Evolutionary conservation across 2,888 invertebrate species (phyloP), one percentile per base, ranked within the genome.

Genomic region (Epiblema foenella): DNA sequence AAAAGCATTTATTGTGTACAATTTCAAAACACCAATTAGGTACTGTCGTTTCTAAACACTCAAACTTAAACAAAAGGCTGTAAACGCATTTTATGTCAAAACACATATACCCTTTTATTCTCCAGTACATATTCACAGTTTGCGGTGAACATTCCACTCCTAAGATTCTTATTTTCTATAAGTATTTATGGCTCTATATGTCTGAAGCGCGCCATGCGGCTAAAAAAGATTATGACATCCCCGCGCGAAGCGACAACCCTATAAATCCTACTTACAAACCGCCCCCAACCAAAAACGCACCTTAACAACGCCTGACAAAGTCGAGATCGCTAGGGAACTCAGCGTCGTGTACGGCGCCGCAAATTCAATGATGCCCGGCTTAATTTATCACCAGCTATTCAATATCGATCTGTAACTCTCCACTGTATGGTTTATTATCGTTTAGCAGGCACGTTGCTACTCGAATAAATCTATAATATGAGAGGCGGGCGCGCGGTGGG

Each of bases 381-480:
- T 90, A 91, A 93, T 92, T 92, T 92, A 92, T 88, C 75, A 80
- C 78, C 77, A 76, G 83, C 83, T 87, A 88, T 88, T 89, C 89
- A 86, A 92, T 89, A 90, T 82, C 87, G 86, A 87, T 87, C 92
- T 89, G 87, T 93, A 91, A 86, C 79, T 77, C 82, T 75, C 80
- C 76, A 83, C 83, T 87, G 87, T 92, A 93, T 90, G 93, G 93
- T 91, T 86, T 87, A 89, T 86, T 90, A 88, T 89, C 88, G 92
- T 88, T 89, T 88, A 89, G 83, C 89, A 83, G 72, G 75, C 70
- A 77, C 76, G 79, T 77, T 79, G 82, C 87, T 88, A 87, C 87
- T 85, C 86, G 85, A 91, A 93, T 93, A 93, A 93, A 93, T 93
- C 93, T 93, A 93, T 93, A 93, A 93, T 93, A 93, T 92, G 91